phyloP scores from a whole-genome alignment of 1,140 invertebrate genomes.

The Brachionus calyciflorus region DNA sequence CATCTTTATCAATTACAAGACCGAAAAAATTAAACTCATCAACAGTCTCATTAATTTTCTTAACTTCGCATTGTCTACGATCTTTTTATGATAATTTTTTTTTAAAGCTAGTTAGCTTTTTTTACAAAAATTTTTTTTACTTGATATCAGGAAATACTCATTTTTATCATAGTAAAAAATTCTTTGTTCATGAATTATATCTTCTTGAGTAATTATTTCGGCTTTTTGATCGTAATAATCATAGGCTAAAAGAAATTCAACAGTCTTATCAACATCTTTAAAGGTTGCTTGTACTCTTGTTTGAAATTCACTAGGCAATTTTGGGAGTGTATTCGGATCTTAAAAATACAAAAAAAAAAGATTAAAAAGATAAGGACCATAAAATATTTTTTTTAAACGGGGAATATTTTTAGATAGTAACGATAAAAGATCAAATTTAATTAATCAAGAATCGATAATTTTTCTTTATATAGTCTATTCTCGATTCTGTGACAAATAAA shows the following conservation, averaged over 20 bases:
- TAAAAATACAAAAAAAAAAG: too few relatives aligned
- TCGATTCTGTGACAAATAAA: too few relatives aligned
- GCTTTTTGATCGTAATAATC: slow-evolving; percentile 43
- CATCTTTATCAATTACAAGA: not conserved
- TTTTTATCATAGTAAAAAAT: slow-evolving; percentile 45
- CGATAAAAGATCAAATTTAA: too few relatives aligned
- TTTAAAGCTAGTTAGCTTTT: too few relatives aligned
- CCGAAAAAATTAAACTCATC: slow-evolving; percentile 45
- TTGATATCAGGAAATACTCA: slow-evolving; percentile 29
- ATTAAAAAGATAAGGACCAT: too few relatives aligned
- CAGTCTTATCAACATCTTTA: not conserved
- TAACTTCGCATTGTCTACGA: slow-evolving; percentile 11
- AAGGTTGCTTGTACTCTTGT: slow-evolving; percentile 28
- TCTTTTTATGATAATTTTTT: not conserved
- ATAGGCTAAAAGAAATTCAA: slow-evolving; percentile 9
- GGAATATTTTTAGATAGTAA: too few relatives aligned
- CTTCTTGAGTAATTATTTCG: slow-evolving; percentile 40
- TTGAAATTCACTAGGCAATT: slow-evolving; percentile 31
- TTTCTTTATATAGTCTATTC: too few relatives aligned
- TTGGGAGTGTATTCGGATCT: slow-evolving; percentile 25
- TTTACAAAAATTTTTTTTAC: not conserved
- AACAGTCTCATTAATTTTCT: slow-evolving; percentile 38
- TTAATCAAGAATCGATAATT: too few relatives aligned
- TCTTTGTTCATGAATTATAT: not conserved
- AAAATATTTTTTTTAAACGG: too few relatives aligned